These are phyloP conservation scores for Rhinoderma darwinii DNA, from an alignment of 2,113 vertebrate genomes.

Conservation along the genomic window DNA sequence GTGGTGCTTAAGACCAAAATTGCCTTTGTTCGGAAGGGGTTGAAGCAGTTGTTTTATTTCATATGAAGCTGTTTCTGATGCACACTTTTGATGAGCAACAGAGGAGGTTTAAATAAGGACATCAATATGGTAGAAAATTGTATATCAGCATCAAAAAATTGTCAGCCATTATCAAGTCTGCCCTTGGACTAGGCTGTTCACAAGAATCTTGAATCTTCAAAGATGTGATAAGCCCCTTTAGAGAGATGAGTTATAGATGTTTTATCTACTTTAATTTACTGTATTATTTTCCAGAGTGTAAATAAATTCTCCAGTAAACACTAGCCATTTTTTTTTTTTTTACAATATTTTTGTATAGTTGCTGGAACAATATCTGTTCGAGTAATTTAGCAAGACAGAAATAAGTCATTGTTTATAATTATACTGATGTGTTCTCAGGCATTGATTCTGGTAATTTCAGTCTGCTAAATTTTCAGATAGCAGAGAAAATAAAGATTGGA, in stretches of 20 bases:
- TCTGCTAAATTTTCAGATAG: background rate
- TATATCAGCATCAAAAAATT: background rate
- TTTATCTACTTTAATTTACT: background rate
- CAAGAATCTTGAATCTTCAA: background rate
- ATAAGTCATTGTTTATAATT: conserved; percentile 33
- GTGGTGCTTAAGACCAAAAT: background rate
- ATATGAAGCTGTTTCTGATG: too few relatives aligned
- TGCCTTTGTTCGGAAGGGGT: background rate
- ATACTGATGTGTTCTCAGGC: conserved; percentile 17
- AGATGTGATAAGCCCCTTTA: conserved; percentile 10
- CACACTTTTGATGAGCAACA: background rate
- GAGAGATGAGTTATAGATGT: conserved; percentile 34
- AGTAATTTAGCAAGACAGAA: conserved; percentile 22
- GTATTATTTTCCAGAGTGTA: background rate
- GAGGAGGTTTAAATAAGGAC: conserved; percentile 2
- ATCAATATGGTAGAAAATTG: conserved; percentile 21
- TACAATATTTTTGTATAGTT: conserved; percentile 1
- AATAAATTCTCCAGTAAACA: conserved; percentile 29
- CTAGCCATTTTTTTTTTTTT: background rate
- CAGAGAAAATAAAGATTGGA: background rate
- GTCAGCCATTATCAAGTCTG: conserved; percentile 24
- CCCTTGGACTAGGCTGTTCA: background rate
- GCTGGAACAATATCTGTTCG: background rate
- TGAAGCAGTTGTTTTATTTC: background rate
- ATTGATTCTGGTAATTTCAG: conserved; percentile 39